Evolutionary conservation across 2,113 vertebrate genomes (phyloP), one percentile per base, ranked within the genome.

Genomic region (Nibea albiflora): DNA sequence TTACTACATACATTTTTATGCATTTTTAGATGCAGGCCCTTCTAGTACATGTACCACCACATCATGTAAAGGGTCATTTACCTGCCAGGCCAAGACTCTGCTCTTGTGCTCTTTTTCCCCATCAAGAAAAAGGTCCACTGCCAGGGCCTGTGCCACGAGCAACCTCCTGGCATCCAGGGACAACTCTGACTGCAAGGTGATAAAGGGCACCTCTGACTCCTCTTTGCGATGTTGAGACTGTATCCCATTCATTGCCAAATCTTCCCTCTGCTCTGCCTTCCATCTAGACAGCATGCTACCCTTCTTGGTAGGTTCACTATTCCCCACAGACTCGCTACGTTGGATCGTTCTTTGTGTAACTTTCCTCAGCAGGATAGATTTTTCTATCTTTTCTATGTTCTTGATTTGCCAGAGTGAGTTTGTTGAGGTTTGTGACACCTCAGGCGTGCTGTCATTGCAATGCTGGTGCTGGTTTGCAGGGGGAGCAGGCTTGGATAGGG

Each of bases 81-180:
- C 98, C 97, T 99, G 96, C 98, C 98, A 99, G 65, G 87, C 86
- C 80, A 95, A 90, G 52, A 98, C 95, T 86, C 94, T 97, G 78
- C 82, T 90, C 63, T 93, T 95, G 52, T 98, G 93, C 46, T 90
- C 87, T 11, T 96, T 94, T 49, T 96, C 94, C 31, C 96, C 95
- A 76, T 94, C 96, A 84, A 93, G 92, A 74, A 95, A 95, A 76
- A 96, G 95, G 85, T 97, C 91, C 73, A 96, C 93, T 39, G 97
- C 97, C 78, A 99, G 93, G 9, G 98, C 96, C 87, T 96, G 98
- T 17, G 96, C 97, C 82, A 96, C 96, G 62, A 98, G 91, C 52
- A 97, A 15, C 84, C 96, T 95, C 75, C 97, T 94, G 60, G 94
- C 92, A 5, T 97, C 96, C 71, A 94, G 50, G 56, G 92, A 96